Evolutionary conservation across 2,888 invertebrate genomes (phyloP), one percentile per base, ranked within the genome.

Genomic region (Asteroscopus sphinx): DNA sequence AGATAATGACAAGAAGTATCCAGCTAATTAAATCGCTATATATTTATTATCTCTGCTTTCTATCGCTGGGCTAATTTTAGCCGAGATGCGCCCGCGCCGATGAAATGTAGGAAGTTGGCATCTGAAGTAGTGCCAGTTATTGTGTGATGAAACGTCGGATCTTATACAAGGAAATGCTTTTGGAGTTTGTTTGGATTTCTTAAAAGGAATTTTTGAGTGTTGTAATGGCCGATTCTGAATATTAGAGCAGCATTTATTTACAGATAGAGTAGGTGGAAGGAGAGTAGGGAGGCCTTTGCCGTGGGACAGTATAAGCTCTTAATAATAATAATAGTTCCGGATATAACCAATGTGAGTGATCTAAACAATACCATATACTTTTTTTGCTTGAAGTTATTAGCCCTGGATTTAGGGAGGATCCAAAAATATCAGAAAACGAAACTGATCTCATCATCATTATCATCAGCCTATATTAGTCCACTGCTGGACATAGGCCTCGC

Each of bases 51-150:
- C 53, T 26, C 17, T 28, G 39, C 40, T 71, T 67, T 58, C 51
- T 71, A 56, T 54, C 46, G 33, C 16, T n/a, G 35, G 8, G 21
- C 65, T 69, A 73, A 60, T 70, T 64, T 55, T 69, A 71, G 45
- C 30, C 13, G 9, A 17, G 54, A 54, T 49, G 63, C 54, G 49
- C 28, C 17, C 16, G 56, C 54, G 49, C 42, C 48, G 56, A 61
- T 49, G 28, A 45, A 42, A 68, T 56, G 51, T 68, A 61, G 73
- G 68, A 72, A 68, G 68, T 68, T 48, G 40, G 37, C 66, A 26
- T 40, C 48, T 30, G 28, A 28, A 15, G 47, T 26, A 45, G 58
- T 47, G 57, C 37, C 65, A 46, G 48, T 44, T 61, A 52, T 36
- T 28, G 35, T 44, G 52, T 42, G 52, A 61, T 44, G 49, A 47